Evolutionary conservation across 2,113 vertebrate species (phyloP).

Genomic region (Raphicerus campestris): DNA sequence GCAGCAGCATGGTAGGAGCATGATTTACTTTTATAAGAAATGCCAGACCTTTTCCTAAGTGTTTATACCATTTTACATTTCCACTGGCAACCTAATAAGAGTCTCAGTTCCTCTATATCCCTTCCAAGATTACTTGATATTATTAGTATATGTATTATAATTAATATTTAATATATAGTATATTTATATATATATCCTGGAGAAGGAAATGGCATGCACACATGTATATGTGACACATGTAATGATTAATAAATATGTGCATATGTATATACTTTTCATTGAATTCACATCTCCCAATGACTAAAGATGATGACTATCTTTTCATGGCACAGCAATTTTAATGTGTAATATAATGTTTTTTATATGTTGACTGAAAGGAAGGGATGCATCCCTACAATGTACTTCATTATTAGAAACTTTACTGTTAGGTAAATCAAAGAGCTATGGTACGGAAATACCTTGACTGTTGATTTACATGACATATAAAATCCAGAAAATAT

Average conservation of each 20-base stretch:
- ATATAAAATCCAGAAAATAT: constrained; percentile 1
- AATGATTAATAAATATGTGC: not conserved
- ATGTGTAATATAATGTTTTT: not conserved
- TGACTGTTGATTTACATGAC: constrained; percentile 21
- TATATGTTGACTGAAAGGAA: not conserved
- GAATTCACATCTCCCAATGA: not conserved
- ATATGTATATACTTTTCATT: not conserved
- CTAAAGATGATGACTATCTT: not conserved
- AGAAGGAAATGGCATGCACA: too few species aligned
- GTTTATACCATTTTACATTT: not conserved
- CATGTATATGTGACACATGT: not conserved
- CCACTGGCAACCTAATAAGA: not conserved
- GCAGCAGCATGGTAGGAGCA: not conserved
- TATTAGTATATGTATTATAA: not conserved
- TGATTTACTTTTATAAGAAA: not conserved
- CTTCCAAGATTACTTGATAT: not conserved
- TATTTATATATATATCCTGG: not conserved
- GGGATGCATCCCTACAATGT: not conserved
- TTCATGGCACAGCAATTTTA: not conserved
- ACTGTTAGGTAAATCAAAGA: constrained; percentile 9
- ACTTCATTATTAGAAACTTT: constrained; percentile 12
- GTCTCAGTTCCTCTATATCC: not conserved
- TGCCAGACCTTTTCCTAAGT: not conserved
- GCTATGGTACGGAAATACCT: not conserved
- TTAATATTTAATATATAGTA: not conserved